phyloP scores from a whole-genome alignment of 2,888 invertebrate species.

The Tillus elongatus region DNA sequence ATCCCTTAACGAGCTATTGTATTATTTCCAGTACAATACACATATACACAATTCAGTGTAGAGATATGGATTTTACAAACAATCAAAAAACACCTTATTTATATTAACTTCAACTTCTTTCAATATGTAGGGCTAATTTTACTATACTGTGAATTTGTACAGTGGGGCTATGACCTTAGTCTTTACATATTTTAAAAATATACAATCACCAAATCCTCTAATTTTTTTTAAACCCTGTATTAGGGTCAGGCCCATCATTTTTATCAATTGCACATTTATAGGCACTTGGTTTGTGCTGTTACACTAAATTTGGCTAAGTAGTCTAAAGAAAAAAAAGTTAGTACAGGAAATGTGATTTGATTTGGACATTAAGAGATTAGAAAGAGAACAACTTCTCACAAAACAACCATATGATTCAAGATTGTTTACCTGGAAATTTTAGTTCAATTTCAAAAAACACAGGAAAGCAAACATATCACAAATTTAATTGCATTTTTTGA shows the following conservation, averaged over 20 bases:
- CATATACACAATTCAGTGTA: constrained; percentile 18
- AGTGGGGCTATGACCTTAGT: constrained; percentile 33
- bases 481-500: no score
- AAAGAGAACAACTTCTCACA: no score
- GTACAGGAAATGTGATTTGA: no score
- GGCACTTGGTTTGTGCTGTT: constrained; percentile 40
- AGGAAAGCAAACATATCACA: no score
- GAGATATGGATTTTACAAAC: constrained; percentile 29
- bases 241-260: constrained; percentile 39
- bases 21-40: no score
- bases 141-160: constrained; percentile 35
- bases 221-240: constrained; percentile 34
- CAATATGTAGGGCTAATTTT: constrained; percentile 30
- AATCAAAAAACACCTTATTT: constrained; percentile 34
- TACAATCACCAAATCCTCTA: constrained; percentile 29
- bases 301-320: constrained; percentile 20
- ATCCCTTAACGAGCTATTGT: no score
- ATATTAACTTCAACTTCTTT: constrained; percentile 23
- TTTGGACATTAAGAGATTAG: no score
- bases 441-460: no score
- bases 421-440: no score
- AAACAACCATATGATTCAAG: no score
- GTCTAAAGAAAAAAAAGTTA: no score
- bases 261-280: constrained; percentile 42
- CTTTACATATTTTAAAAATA: constrained; percentile 27